phyloP scores from a whole-genome alignment of 2,888 invertebrate species.

The Lasioglossum marginatum region DNA sequence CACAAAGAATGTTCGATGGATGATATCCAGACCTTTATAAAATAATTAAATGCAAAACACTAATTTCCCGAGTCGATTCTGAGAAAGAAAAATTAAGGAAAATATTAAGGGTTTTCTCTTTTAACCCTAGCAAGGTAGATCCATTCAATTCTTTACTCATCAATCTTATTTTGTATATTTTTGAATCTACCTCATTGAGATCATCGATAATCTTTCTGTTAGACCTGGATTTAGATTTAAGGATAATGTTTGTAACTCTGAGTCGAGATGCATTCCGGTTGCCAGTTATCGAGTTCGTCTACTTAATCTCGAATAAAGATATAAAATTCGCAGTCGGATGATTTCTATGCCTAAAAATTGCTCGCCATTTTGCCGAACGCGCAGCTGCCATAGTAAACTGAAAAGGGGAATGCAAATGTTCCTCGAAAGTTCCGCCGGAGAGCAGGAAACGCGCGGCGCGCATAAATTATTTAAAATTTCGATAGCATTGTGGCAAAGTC shows the following conservation, averaged over 20 bases:
- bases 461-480: conserved; percentile 2
- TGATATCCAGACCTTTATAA: neutral
- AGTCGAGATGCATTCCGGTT: neutral
- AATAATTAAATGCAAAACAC: neutral
- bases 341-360: neutral
- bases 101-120: too few relatives aligned
- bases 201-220: neutral
- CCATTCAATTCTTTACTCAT: too few relatives aligned
- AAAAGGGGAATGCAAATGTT: conserved; percentile 1
- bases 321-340: neutral
- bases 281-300: neutral
- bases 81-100: neutral
- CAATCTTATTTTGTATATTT: neutral
- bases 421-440: neutral
- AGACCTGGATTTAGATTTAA: too few relatives aligned
- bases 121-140: too few relatives aligned
- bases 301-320: neutral
- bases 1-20: neutral
- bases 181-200: neutral
- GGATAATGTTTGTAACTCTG: neutral
- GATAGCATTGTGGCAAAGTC: neutral
- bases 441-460: neutral
- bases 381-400: neutral
- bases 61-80: neutral
- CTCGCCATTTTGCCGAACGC: neutral